Base-by-base conservation (phyloP, 2,888 invertebrate genomes). In the Andrena flavipes region DNA sequence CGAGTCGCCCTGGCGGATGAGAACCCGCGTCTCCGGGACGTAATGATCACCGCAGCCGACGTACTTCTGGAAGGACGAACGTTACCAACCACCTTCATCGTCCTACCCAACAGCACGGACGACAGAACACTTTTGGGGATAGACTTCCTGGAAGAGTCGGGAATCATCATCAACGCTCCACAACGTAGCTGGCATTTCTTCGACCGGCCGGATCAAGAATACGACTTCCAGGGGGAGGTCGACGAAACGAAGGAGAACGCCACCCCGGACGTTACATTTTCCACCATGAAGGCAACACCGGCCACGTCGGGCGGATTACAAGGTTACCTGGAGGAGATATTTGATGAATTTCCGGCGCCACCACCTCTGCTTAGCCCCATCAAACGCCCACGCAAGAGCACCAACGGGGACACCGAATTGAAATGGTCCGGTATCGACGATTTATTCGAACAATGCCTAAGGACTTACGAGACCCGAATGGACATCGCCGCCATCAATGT, bases 101-200 rank as follows among this genome's bases (percentile, higher is more conserved):
- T 60, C 1, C 23, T 62, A 13, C 23, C 20, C 5, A 42, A 29
- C 0, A 48, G 42, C 48, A 26, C n/a, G n/a, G 42, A 60, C 10
- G 59, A 70, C 3, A 10, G 59, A 0, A 48, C 59, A 0, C 29
- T 69, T 2, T 7, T 69, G 23, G 69, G 59, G 0, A 16, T 69
- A 0, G 59, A 59, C 35, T 69, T 69, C 20, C 8, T 69, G 7
- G 42, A 69, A 0, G 59, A 60, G 0, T n/a, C 60, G 0, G 48
- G 70, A 0, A 30, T 70, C 0, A 2, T 60, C 0, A 20, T 70
- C 2, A 70, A 49, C 5, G 5, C 30, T 0, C 70, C 60, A 4
- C 49, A 70, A 5, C 30, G 60, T 4, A 60, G n/a, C n/a, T 70
- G 70, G 70, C 35, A 26, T 8, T 69, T 56, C 26, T 4, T 59